phyloP scores from a whole-genome alignment of 2,113 vertebrate species.

The Mixornis gularis region DNA sequence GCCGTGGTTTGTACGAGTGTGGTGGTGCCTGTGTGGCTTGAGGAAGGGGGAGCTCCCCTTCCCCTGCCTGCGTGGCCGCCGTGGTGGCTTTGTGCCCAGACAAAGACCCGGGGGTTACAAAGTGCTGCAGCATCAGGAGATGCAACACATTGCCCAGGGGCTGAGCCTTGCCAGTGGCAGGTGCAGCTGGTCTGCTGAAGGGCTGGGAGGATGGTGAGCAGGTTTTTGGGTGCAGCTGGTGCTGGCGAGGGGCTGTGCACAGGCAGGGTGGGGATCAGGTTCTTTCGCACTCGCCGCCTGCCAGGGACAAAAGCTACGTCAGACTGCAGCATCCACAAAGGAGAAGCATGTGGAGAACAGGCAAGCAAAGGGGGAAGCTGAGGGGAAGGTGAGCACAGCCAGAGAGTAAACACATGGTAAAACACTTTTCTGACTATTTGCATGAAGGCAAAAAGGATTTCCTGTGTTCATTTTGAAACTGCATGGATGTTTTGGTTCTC shows the following conservation, averaged over 20 bases:
- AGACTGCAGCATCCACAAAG: not conserved
- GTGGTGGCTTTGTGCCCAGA: not conserved
- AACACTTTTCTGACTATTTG: not conserved
- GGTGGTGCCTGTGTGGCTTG: not conserved
- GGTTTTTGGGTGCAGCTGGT: not conserved
- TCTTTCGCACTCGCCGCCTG: accelerated
- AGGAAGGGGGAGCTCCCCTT: not conserved
- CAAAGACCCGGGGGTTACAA: not conserved
- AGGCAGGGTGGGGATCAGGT: not conserved
- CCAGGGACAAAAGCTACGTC: not conserved
- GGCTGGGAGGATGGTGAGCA: not conserved
- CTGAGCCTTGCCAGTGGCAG: not conserved
- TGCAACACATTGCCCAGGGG: accelerated
- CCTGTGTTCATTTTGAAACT: not conserved
- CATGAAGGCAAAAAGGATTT: not conserved
- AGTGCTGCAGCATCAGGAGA: not conserved
- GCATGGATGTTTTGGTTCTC: not conserved
- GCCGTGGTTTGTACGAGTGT: not conserved
- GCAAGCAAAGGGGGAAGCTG: not conserved
- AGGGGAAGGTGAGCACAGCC: not conserved
- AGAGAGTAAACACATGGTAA: not conserved
- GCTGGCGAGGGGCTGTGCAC: not conserved
- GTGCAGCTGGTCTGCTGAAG: not conserved
- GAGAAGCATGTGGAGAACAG: not conserved
- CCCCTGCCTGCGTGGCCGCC: not conserved